Base-by-base conservation (phyloP, 2,113 vertebrate genomes). In the Cathartes aura region DNA sequence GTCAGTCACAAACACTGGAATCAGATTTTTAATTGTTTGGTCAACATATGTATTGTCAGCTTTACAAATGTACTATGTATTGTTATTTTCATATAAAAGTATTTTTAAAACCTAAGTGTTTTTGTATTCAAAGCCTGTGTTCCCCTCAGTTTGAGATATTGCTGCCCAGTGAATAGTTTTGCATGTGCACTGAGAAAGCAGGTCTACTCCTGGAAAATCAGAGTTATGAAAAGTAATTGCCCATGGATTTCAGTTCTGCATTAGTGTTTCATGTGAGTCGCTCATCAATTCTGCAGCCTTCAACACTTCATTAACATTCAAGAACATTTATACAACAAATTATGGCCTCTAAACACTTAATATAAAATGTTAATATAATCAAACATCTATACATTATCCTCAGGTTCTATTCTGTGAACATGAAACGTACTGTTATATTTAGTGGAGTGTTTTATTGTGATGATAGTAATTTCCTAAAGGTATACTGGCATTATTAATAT, bases 181-280 rank as follows among this genome's bases (percentile, higher is more conserved):
- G 3, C 48, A 53, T 82, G 73, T 83, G 63, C 74, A 91, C 56
- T 83, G 86, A 93, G 88, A 95, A 62, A 95, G 63, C 63, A 82
- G 15, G 12, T 92, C 89, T 89, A 9, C 29, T 91, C 82, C 80
- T 43, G 42, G 59, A 94, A 97, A 97, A 98, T 93, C 94, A 97
- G 80, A 97, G 96, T 96, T 86, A 93, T 66, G 87, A 90, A 96
- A 97, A 96, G 81, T 78, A 93, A 76, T 92, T 89, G 59, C 63
- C 86, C 20, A 8, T 0, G 8, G 78, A 90, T 97, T 98, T 97
- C 94, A 90, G 91, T 93, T 94, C 95, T 95, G 72, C 59, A 34
- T 95, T 90, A 63, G 74, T 30, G 43, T 90, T 95, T 92, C 43
- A 26, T 45, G 64, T 26, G 40, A 95, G 29, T 38, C 5, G 2